Base-by-base conservation (phyloP, 2,113 vertebrate genomes). In the Falco punctatus region DNA sequence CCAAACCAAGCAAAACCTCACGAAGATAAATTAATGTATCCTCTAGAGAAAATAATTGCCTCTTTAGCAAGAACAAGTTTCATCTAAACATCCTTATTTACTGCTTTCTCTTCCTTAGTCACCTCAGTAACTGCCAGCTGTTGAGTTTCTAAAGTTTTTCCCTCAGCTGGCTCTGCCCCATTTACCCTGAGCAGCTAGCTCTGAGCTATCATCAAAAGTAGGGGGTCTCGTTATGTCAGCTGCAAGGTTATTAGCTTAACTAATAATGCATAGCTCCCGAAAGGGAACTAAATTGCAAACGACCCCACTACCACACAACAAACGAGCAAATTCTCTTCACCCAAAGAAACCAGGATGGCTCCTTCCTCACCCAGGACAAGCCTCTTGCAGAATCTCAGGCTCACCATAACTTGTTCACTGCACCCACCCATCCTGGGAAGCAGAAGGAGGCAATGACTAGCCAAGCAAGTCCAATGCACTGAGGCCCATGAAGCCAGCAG, bases 41-140 rank as follows among this genome's bases (percentile, higher is more conserved):
- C 46, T 78, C 59, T 57, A 91, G 59, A 94, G 91, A 88, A 73
- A 15, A 46, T 61, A 80, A 92, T 77, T 57, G 48, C 13, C 35
- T 95, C 80, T 67, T 92, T 80, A 92, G 61, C 46, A 86, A 74
- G 80, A 91, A 59, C 19, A 86, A 64, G 75, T 66, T 90, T 91
- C 11, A 48, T 51, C 55, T 64, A 74, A 72, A 51, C 16, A 33
- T 64, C 67, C 28, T 81, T 86, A 74, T 74, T 94, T 92, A 84
- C 65, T 67, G 48, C 38, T 88, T 83, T 88, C 52, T 69, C 2
- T 78, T 92, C 64, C 82, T 86, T 87, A 72, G 40, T 80, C 54
- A 82, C 81, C 58, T 81, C 73, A 64, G 44, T 88, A 93, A 64
- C 58, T 7, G 1, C 79, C 88, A 90, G 69, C 55, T 94, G 65